Conservation (phyloP, 2,113 vertebrate species). For the Notechis scutatus region DNA sequence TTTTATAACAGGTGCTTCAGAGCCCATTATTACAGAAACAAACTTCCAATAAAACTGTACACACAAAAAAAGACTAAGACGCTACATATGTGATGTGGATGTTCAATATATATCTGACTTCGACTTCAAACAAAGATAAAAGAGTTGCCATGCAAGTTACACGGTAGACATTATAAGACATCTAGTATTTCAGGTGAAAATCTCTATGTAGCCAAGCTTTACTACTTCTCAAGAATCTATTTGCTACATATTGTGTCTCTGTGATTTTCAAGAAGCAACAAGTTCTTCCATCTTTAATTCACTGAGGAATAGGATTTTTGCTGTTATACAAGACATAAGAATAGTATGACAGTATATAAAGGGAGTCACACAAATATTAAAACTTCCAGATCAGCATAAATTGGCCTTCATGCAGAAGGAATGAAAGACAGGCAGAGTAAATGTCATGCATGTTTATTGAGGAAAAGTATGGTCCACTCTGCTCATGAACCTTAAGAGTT, state of each 20-base stretch:
- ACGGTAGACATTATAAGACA: background rate
- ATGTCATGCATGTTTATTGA: background rate
- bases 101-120: background rate
- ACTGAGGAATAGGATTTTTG: conserved; percentile 37
- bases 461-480: background rate
- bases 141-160: background rate
- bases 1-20: background rate
- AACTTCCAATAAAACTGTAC: background rate
- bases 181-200: background rate
- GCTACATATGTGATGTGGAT: background rate
- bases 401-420: background rate
- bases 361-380: background rate
- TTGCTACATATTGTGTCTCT: background rate
- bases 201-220: background rate
- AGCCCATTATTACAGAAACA: background rate
- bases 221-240: background rate
- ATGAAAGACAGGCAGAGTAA: background rate
- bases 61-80: background rate
- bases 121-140: background rate
- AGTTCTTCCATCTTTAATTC: conserved; percentile 51
- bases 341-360: conserved; percentile 6
- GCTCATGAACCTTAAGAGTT: background rate
- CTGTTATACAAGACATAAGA: conserved; percentile 37
- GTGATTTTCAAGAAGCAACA: conserved; percentile 33
- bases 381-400: background rate